phyloP scores from a whole-genome alignment of 2,888 invertebrate species.

The Pachliopta kotzebuea region DNA sequence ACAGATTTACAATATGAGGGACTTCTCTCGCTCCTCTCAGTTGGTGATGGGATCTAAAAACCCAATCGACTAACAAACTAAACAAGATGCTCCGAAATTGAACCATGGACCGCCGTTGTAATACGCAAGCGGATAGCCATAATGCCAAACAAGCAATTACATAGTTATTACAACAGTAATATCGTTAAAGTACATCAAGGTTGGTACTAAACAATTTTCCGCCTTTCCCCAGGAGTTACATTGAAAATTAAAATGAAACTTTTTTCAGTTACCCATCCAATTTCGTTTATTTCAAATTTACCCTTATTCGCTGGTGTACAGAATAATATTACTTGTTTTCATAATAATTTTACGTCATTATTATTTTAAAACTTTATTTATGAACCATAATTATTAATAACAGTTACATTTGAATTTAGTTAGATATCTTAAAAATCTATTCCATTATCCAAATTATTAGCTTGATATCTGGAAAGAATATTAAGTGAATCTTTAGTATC shows the following conservation, averaged over 20 bases:
- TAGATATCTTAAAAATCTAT: too few relatives aligned
- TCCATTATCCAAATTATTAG: not conserved
- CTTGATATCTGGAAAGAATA: too few relatives aligned
- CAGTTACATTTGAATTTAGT: not conserved
- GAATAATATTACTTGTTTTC: not conserved
- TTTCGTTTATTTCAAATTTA: not conserved
- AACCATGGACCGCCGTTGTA: too few relatives aligned
- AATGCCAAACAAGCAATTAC: too few relatives aligned
- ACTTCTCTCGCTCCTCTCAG: too few relatives aligned
- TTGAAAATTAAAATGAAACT: conserved; percentile 6
- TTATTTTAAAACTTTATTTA: conserved; percentile 39
- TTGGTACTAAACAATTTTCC: not conserved
- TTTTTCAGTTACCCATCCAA: not conserved
- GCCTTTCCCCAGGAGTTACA: not conserved
- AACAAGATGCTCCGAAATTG: too few relatives aligned
- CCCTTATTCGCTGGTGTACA: not conserved
- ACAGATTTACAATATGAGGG: too few relatives aligned
- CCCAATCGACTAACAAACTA: too few relatives aligned
- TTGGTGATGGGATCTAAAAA: too few relatives aligned
- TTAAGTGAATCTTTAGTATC: too few relatives aligned
- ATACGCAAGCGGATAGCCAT: too few relatives aligned
- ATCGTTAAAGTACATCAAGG: not conserved
- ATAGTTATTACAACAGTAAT: too few relatives aligned
- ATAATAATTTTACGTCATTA: conserved; percentile 14
- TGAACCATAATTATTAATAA: not conserved